phyloP scores from a whole-genome alignment of 23 tunicate species.

The Ascidia mentula region DNA sequence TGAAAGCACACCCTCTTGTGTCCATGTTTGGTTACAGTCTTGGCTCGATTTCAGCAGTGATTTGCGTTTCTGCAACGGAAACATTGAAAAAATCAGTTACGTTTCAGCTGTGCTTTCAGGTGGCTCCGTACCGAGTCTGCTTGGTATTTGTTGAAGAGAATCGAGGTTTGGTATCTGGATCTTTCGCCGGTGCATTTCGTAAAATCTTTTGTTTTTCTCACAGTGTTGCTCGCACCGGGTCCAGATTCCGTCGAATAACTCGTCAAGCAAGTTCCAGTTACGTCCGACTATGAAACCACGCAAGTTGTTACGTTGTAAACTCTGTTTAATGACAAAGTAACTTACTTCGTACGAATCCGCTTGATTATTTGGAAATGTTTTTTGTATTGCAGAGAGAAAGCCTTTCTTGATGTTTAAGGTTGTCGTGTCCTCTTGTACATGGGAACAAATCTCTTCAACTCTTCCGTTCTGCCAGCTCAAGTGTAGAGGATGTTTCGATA shows the following conservation, averaged over 20 bases:
- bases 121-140: conserved; percentile 20
- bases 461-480: conserved; percentile 47
- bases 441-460: conserved; percentile 28
- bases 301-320: neutral
- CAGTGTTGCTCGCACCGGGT: conserved; percentile 27
- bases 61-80: conserved; percentile 25
- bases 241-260: conserved; percentile 15
- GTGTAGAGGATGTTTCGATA: conserved; percentile 29
- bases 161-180: neutral
- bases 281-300: neutral
- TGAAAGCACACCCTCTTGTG: conserved; percentile 19
- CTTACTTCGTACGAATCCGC: conserved; percentile 33
- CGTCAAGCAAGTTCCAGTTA: conserved; percentile 27
- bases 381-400: conserved; percentile 47
- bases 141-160: conserved; percentile 14
- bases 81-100: neutral
- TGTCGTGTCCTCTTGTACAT: conserved; percentile 19
- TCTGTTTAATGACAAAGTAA: too few relatives aligned
- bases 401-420: conserved; percentile 49
- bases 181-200: conserved; percentile 28
- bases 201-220: conserved; percentile 46
- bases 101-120: neutral
- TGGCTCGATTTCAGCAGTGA: conserved; percentile 31
- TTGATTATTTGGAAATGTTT: conserved; percentile 6
- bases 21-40: conserved; percentile 37